Evolutionary conservation across 2,888 invertebrate species (phyloP).

Genomic region (Busseola fusca): DNA sequence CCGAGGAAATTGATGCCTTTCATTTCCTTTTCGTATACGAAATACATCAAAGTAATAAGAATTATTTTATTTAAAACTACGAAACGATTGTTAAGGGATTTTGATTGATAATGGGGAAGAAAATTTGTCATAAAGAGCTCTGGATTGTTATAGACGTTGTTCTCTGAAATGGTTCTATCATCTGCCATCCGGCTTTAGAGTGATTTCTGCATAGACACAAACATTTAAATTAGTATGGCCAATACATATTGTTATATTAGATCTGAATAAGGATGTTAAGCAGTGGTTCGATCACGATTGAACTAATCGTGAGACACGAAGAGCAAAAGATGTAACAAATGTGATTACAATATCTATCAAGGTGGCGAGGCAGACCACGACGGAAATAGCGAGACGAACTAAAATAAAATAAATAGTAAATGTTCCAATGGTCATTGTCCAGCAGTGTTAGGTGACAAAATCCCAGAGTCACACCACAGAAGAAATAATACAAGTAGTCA

Average conservation of each 20-base stretch:
- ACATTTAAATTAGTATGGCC: constrained; percentile 16
- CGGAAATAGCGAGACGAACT: background rate
- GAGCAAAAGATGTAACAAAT: constrained; percentile 25
- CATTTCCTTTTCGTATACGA: constrained; percentile 51
- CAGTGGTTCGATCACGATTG: constrained; percentile 42
- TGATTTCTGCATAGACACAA: constrained; percentile 5
- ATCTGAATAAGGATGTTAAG: constrained; percentile 31
- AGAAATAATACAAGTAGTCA: too few species aligned
- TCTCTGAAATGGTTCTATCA: background rate
- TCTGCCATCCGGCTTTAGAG: background rate
- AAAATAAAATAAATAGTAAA: background rate
- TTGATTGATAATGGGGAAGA: constrained; percentile 12
- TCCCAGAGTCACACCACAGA: background rate
- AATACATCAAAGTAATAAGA: constrained; percentile 20
- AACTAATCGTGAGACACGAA: constrained; percentile 53
- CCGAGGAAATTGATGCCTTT: constrained; percentile 58
- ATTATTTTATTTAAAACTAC: constrained; percentile 14
- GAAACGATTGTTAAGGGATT: background rate
- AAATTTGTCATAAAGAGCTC: background rate
- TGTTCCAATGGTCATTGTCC: background rate
- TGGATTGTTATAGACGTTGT: background rate
- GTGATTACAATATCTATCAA: constrained; percentile 17
- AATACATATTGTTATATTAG: background rate
- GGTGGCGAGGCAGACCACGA: constrained; percentile 8
- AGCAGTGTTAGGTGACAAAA: background rate